Evolutionary conservation across 2,113 vertebrate species (phyloP), one percentile per base, ranked within the genome.

Genomic region (Grantiella picta): DNA sequence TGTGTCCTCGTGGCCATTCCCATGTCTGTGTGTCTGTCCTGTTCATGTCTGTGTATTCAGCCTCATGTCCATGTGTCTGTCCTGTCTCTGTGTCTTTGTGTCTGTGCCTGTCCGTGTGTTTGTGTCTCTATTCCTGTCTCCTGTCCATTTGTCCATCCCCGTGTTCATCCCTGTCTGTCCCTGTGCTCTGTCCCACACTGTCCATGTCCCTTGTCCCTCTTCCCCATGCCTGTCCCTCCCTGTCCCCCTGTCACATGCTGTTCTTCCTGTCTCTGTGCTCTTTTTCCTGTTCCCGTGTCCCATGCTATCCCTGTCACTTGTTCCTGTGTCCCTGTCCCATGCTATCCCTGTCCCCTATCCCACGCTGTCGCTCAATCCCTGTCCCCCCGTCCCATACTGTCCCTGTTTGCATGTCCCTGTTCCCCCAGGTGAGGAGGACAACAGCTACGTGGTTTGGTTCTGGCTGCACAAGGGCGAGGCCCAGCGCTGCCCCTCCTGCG

Each of bases 401-500:
- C 15, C 22, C 18, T 87, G n/a, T 68, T 10, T 38, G 38, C 38
- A 38, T 38, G 45, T 33, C 15, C 22, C 18, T 87, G n/a, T 68
- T 10, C 31, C 50, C 40, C 44, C 47, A 99, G 99, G 99, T 96
- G 99, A 99, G 83, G 98, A 99, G 81, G 99, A 99, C 95, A 99
- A 98, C 97, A 99, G 98, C 0, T 88, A 88, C 4, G 97, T 99
- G 28, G 94, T 99, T 47, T 99, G 98, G 98, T 99, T 99, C 97
- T 99, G 99, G 99, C 96, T 99, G 45, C 99, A 99, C 57, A 90
- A 98, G 82, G 99, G 99, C 5, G 98, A 99, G 35, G 36, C 98
- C 33, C 98, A 99, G 94, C 98, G 99, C 73, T 99, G 99, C 94
- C 98, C 98, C 0, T 98, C 97, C 69, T 99, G 99, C 10, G 99